A percentile compares a stretch with the other conserved stretches of the same genome.
Conservation (phyloP, 2,797 vertebrate genomes). For the Macropus fuliginosus region DNA sequence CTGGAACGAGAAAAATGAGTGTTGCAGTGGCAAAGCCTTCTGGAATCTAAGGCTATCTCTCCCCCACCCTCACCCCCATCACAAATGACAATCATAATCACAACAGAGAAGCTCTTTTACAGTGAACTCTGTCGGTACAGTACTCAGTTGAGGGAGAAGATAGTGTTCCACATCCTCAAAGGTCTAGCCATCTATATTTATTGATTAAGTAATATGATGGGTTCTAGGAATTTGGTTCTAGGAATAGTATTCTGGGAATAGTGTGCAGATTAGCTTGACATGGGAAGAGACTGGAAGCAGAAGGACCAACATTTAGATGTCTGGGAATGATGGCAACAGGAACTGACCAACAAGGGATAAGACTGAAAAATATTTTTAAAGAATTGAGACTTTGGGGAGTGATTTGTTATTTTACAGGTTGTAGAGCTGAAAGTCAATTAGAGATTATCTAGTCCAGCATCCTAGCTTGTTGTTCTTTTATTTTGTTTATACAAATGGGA, state of each 20-base stretch:
- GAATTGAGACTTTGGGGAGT: not conserved
- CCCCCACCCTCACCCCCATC: not conserved
- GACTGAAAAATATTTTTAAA: conserved; percentile 19
- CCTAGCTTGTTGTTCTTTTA: not conserved
- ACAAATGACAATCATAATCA: not conserved
- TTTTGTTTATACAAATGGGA: not conserved
- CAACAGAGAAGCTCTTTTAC: not conserved
- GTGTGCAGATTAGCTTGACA: not conserved
- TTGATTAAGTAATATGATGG: not conserved
- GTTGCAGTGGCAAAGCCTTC: not conserved
- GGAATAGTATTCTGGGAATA: not conserved
- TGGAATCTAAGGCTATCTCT: not conserved
- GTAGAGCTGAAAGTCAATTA: conserved; percentile 16
- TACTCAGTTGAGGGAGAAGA: not conserved
- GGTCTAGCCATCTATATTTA: not conserved
- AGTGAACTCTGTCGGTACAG: not conserved
- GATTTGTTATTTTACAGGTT: conserved; percentile 9
- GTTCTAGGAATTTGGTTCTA: not conserved
- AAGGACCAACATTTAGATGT: not conserved
- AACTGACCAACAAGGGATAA: not conserved
- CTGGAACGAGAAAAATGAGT: not conserved
- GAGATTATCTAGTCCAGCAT: conserved; percentile 24
- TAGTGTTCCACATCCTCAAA: not conserved
- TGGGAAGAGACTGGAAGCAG: not conserved
- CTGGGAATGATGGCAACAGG: not conserved